Evolutionary conservation across 2,797 vertebrate species (phyloP).

Genomic region (Diplodus sargus): DNA sequence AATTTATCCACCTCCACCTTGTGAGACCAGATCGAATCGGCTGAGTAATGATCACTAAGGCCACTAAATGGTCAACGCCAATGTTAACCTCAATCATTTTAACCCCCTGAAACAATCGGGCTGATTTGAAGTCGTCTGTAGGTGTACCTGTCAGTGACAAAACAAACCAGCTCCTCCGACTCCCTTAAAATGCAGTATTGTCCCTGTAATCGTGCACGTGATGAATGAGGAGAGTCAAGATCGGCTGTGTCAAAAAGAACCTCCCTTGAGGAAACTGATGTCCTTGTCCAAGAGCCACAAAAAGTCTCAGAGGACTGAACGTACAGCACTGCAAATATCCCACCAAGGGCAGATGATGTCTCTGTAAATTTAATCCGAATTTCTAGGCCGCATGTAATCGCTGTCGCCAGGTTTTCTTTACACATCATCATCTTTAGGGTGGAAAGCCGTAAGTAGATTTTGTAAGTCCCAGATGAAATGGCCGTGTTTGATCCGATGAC

Average conservation of each 20-base stretch:
- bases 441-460: background rate
- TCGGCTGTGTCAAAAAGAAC: constrained; percentile 64
- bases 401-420: constrained; percentile 2
- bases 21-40: too few species aligned
- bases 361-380: constrained; percentile 58
- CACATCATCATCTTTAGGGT: background rate
- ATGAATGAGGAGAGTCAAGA: constrained; percentile 74
- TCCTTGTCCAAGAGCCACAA: constrained; percentile 69
- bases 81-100: too few species aligned
- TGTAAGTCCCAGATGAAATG: background rate
- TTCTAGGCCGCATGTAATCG: constrained; percentile 35
- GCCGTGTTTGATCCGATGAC: background rate
- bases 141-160: constrained; percentile 15
- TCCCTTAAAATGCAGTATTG: constrained; percentile 39
- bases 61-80: too few species aligned
- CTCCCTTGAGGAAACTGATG: constrained; percentile 71
- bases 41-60: too few species aligned
- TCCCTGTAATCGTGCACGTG: constrained; percentile 39
- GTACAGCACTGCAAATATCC: constrained; percentile 51
- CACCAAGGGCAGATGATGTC: constrained; percentile 68
- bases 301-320: constrained; percentile 61
- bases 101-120: background rate
- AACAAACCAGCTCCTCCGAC: constrained; percentile 29
- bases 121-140: background rate
- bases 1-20: too few species aligned